A percentile compares a stretch with the other conserved stretches of the same genome.
Evolutionary conservation across 1,140 invertebrate genomes (phyloP).

Genomic region (Heliconius hermathena): DNA sequence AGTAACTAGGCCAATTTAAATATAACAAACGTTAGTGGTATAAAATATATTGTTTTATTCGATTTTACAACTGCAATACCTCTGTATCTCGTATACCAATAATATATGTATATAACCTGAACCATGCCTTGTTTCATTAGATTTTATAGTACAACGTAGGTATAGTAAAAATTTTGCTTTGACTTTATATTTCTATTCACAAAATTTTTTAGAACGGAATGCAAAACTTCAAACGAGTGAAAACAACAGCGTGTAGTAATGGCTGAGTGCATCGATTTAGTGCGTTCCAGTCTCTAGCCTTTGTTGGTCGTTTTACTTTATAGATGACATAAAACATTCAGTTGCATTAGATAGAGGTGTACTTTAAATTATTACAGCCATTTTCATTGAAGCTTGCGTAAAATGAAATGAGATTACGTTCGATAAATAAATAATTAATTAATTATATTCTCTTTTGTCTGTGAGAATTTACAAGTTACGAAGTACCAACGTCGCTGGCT

Average conservation of each 20-base stretch:
- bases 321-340: neutral
- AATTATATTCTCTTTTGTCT: neutral
- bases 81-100: neutral
- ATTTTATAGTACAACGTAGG: slow-evolving; percentile 7
- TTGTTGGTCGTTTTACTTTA: slow-evolving; percentile 2
- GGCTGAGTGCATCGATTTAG: slow-evolving; percentile 26
- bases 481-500: neutral
- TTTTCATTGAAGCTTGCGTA: neutral
- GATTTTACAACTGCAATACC: neutral
- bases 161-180: slow-evolving; percentile 22
- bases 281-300: neutral
- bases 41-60: no score
- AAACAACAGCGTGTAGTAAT: slow-evolving; percentile 25
- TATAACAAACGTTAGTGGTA: no score
- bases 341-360: neutral
- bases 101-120: neutral
- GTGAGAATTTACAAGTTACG: neutral
- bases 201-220: slow-evolving; percentile 18
- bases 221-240: slow-evolving; percentile 29
- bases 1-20: neutral
- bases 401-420: neutral
- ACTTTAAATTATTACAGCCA: neutral
- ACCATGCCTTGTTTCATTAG: neutral
- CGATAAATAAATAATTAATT: neutral
- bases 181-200: slow-evolving; percentile 23